Base-by-base conservation (phyloP, 2,888 invertebrate genomes). In the Margaritifera margaritifera region DNA sequence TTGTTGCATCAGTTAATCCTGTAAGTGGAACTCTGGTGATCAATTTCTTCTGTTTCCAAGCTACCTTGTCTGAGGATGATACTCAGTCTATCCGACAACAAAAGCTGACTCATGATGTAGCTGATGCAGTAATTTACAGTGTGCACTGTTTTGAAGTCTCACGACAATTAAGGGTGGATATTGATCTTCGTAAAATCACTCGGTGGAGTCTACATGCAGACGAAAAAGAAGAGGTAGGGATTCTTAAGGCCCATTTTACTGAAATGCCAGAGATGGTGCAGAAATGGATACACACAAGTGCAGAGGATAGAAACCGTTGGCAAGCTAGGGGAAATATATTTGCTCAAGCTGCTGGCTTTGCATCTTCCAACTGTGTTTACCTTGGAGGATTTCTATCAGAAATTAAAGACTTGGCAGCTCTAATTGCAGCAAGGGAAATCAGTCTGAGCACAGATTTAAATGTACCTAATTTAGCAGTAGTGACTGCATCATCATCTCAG, bases 101-200 rank as follows among this genome's bases (percentile, higher is more conserved):
- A 8, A 74, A 71, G 62, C 62, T 77, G 31, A 66, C 74, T n/a
- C 72, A 72, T 59, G 69, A 68, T 22, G 58, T 77, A 11, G 77
- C 74, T 5, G 55, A 65, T 24, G 74, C 74, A 31, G 74, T 77
- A 52, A 42, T 72, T 5, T 68, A 68, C 42, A 77, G 74, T 58
- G 69, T 77, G 74, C 66, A 72, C 57, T 67, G 71, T 60, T 77
- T 77, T 72, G 77, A 77, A 70, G 77, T 77, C 19, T 74, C 77
- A 15, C 62, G 77, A 31, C 77, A 77, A 53, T 63, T 77, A 6
- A 52, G 77, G 18, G 63, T 71, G 58, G 74, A 77, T 51, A 62
- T 74, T 15, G 69, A 66, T 24, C 62, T 77, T 25, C 53, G 64
- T 11, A 69, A 51, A 55, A 65, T 77, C 19, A 24, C 50, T 20